Evolutionary conservation across 2,797 vertebrate genomes (phyloP).

Genomic region (Semaprochilodus insignis): DNA sequence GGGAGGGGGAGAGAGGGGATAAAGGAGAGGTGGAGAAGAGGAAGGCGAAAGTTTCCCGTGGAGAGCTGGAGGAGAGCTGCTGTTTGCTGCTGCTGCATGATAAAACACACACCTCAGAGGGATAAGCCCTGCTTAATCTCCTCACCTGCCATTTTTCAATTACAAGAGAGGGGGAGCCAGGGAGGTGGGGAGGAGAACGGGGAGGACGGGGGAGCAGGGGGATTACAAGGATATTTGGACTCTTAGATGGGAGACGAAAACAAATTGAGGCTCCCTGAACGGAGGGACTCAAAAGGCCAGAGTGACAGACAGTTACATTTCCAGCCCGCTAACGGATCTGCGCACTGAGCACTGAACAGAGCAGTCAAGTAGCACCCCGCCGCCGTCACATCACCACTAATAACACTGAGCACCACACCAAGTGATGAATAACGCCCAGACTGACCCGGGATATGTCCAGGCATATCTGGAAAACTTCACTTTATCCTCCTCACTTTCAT

Average conservation of each 20-base stretch:
- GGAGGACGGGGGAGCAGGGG: neutral
- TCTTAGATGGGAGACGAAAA: constrained; percentile 47
- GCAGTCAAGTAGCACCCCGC: too few species aligned
- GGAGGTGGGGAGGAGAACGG: constrained; percentile 33
- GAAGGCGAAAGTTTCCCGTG: constrained; percentile 28
- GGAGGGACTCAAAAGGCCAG: neutral
- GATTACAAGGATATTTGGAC: constrained; percentile 57
- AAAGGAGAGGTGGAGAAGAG: neutral
- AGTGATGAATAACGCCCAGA: too few species aligned
- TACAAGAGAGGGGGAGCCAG: constrained; percentile 50
- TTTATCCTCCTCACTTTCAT: too few species aligned
- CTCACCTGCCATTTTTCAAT: constrained; percentile 63
- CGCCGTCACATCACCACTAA: too few species aligned
- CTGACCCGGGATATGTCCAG: too few species aligned
- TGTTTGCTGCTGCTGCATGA: constrained; percentile 50
- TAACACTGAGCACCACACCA: too few species aligned
- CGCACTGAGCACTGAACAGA: neutral
- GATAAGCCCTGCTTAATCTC: constrained; percentile 58
- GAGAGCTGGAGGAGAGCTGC: constrained; percentile 33
- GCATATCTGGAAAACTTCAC: too few species aligned
- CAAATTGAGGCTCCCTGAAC: constrained; percentile 22
- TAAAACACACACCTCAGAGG: constrained; percentile 55
- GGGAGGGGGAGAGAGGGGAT: neutral
- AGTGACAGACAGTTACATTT: constrained; percentile 32
- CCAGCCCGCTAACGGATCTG: neutral